Evolutionary conservation across 2,113 vertebrate genomes (phyloP).

Genomic region (Urocitellus parryii): DNA sequence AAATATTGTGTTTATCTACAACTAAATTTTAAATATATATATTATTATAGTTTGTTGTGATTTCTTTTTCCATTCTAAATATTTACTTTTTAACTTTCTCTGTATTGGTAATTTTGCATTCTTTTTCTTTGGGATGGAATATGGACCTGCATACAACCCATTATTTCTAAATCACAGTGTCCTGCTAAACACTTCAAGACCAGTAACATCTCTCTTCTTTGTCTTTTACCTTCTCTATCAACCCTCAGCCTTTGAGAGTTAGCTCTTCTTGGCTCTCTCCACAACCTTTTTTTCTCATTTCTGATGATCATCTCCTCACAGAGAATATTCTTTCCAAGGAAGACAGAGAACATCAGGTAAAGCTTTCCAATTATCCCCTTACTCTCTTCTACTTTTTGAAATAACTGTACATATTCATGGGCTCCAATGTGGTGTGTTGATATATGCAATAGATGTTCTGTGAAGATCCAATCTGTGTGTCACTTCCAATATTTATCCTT

Average conservation of each 20-base stretch:
- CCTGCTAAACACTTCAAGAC: background rate
- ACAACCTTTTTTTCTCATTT: background rate
- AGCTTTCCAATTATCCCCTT: background rate
- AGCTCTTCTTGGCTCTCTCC: background rate
- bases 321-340: background rate
- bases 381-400: background rate
- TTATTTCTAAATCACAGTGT: background rate
- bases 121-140: background rate
- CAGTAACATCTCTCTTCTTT: background rate
- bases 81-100: background rate
- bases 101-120: background rate
- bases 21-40: background rate
- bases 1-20: too few relatives aligned
- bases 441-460: background rate
- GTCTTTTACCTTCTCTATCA: background rate
- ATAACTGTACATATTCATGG: background rate
- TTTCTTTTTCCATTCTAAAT: background rate
- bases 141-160: background rate
- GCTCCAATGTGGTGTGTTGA: background rate
- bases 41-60: background rate
- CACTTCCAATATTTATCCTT: background rate
- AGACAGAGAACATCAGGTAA: background rate
- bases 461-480: background rate
- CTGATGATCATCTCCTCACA: background rate
- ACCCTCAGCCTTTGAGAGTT: background rate